phyloP scores from a whole-genome alignment of 2,797 vertebrate genomes.

The Garrulus glandarius region DNA sequence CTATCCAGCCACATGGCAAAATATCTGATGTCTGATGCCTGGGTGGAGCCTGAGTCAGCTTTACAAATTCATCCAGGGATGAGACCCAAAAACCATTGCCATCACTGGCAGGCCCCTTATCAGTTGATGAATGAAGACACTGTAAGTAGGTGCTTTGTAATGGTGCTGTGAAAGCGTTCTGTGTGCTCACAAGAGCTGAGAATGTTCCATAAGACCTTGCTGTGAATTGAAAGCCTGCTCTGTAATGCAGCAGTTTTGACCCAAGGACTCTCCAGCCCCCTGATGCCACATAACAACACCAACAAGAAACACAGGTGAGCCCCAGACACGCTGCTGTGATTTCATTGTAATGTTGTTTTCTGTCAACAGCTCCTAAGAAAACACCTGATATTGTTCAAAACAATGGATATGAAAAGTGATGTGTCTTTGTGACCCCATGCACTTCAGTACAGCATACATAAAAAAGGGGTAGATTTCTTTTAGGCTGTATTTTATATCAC shows the following conservation, averaged over 20 bases:
- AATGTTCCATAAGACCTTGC: neutral
- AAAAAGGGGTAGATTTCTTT: neutral
- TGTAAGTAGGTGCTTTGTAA: neutral
- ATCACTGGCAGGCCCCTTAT: neutral
- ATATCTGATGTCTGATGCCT: accelerated
- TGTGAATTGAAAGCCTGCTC: neutral
- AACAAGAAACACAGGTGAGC: neutral
- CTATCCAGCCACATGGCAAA: neutral
- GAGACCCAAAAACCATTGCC: neutral
- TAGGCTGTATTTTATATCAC: neutral
- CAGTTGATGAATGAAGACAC: neutral
- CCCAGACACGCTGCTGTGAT: neutral
- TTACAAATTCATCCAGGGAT: neutral
- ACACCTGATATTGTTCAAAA: neutral
- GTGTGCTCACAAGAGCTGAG: neutral
- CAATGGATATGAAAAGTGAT: neutral
- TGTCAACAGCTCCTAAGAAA: neutral
- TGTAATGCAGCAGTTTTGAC: neutral
- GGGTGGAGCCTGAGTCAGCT: neutral
- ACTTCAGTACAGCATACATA: neutral
- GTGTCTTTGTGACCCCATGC: neutral
- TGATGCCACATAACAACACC: neutral
- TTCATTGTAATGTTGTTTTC: neutral
- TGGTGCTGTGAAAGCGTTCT: neutral
- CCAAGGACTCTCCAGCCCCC: neutral